Base-by-base conservation (phyloP, 2,113 vertebrate species). In the Lasiurus cinereus region DNA sequence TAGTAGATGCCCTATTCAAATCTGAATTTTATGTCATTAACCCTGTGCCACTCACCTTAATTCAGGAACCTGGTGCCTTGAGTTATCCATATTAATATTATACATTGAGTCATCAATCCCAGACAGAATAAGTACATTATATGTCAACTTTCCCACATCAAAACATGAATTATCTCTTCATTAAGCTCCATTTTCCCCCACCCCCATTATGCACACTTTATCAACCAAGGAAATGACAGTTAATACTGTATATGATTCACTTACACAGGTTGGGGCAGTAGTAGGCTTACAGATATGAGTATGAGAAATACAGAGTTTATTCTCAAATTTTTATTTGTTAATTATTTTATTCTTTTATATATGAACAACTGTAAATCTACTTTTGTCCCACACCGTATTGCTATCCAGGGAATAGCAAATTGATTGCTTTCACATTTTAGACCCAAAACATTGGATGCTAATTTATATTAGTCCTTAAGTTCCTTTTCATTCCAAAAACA, bases 381-480 rank as follows among this genome's bases (percentile, higher is more conserved):
- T 46, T 74, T 74, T 74, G 72, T 43, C 14, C 24, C 72, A 48
- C 72, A 22, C 24, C 29, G 24, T 46, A 52, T 64, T 72, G 43
- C 87, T 90, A 83, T 72, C 80, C 9, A 36, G 31, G 46, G 9
- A 18, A 48, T 78, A 79, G 52, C 21, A 83, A n/a, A 22, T 70
- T 83, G 46, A 67, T 80, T 83, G 39, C 59, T 77, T 93, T 92
- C 46, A 70, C 8, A 66, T 70, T 91, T 89, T 62, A 90, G 24
- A 92, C 74, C 14, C 67, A 92, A 76, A 76, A 4, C 31, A 73
- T 73, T 96, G 50, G 33, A 67, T 43, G 24, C 22, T 73, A 76
- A 72, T 92, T 84, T 72, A 24, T 54, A 46, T 89, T 88, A 70
- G 73, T 87, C 46, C 78, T 73, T 88, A 91, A 93, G 82, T 86